Base-by-base conservation (phyloP, 2,797 vertebrate species). In the Pipistrellus pipistrellus region DNA sequence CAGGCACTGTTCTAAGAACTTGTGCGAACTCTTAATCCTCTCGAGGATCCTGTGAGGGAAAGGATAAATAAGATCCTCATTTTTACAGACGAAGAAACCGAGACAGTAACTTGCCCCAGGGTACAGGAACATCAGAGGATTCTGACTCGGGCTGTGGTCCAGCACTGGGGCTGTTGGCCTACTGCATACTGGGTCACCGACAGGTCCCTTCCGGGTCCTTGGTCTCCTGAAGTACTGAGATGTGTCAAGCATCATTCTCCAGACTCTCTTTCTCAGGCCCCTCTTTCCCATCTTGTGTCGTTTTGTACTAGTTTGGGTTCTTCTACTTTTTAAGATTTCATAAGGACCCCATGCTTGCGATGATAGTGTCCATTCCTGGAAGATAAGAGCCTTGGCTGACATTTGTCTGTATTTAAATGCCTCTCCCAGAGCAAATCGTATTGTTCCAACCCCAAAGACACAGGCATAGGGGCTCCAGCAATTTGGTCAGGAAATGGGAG, bases 381-480 rank as follows among this genome's bases (percentile, higher is more conserved):
- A 77, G 66, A 55, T 21, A 12, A 30, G 82, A 73, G 32, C 55
- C 1, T 10, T 8, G 25, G 10, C 27, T 55, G 53, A 46, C 7
- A 27, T 66, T 18, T 32, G n/a, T 68, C 17, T 68, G 0, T 68
- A 32, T 68, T 20, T 68, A 35, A 35, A 32, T 46, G 21, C 25
- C 44, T 93, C 73, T 95, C 23, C 11, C 32, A 78, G 48, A 66
- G 53, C 35, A 73, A 78, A 92, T 38, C 11, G 27, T 85, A 69
- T 80, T 51, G 38, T 18, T 81, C 44, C 44, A 83, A 59, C 15
- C 48, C 59, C 41, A 41, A 41, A 82, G 85, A 44, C 23, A 71
- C 0, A 66, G 80, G 32, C 32, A 13, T 4, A 25, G 68, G 20
- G 7, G 3, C 32, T 46, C 38, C 38, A 53, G 80, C 82, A 80